Evolutionary conservation across 2,797 vertebrate genomes (phyloP), one percentile per base, ranked within the genome.

Genomic region (Oreochromis mossambicus): DNA sequence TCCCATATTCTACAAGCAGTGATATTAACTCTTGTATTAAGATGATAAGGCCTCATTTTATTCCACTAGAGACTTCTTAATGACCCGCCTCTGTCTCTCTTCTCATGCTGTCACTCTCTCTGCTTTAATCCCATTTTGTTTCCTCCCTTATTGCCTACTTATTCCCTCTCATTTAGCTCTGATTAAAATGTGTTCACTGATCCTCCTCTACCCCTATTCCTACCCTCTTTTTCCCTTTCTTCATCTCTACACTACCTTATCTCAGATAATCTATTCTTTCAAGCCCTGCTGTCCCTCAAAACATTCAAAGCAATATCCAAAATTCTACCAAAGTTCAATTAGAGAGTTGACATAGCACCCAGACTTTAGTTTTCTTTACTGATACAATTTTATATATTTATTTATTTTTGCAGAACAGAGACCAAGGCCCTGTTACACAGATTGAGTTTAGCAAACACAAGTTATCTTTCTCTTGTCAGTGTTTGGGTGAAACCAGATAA

Each of bases 91-190:
- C 68, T 19, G 2, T 88, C 85, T 86, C 84, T 80, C 87, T 50
- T 76, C 17, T 83, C 73, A 78, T 11, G 4, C 78, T 7, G 73
- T 83, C 70, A 46, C 83, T 85, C 79, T 63, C 80, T 89, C 80
- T 41, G 2, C 77, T 90, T 83, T 92, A 92, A 93, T 94, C 92
- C 89, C 70, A 83, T 83, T 87, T 81, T 19, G 13, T 91, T 87
- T 87, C 87, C 83, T 90, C 86, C 78, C 85, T 91, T 91, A 87
- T 91, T 89, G 90, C 88, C 88, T 83, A 89, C 92, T 92, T 85
- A 89, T 92, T 92, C 88, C 88, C 88, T 89, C 86, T 93, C 89
- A 90, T 94, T 94, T 92, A 83, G 21, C 86, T 90, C 85, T 91
- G 91, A 94, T 94, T 95, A 88, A 92, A 93, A 92, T 83, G 77